Evolutionary conservation across 2,797 vertebrate species (phyloP).

Genomic region (Orestias chungarensis): DNA sequence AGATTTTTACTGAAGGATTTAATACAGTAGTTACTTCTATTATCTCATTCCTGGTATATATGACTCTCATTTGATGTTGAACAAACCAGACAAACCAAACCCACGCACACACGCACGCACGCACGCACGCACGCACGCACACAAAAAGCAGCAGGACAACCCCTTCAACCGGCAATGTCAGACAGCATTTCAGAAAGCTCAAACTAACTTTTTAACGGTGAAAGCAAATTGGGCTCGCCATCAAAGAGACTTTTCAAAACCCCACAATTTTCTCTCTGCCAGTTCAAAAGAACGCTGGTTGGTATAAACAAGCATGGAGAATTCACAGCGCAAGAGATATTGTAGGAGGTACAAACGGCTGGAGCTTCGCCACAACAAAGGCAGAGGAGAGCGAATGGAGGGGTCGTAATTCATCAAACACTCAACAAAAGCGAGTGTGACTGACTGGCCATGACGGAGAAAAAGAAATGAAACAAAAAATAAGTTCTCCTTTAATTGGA

Average conservation of each 20-base stretch:
- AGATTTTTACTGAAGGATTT: neutral
- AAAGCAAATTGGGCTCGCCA: constrained; percentile 78
- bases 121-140: too few species aligned
- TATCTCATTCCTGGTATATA: neutral
- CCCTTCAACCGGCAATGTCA: constrained; percentile 29
- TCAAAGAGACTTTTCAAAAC: constrained; percentile 78
- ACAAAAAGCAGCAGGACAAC: constrained; percentile 42
- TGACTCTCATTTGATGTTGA: constrained; percentile 23
- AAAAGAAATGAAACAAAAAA: constrained; percentile 53
- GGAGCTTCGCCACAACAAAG: constrained; percentile 77
- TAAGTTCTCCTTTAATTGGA: constrained; percentile 76
- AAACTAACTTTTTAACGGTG: constrained; percentile 70
- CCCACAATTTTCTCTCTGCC: constrained; percentile 64
- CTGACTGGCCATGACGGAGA: constrained; percentile 78
- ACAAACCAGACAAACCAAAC: neutral
- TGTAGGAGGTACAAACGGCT: constrained; percentile 73
- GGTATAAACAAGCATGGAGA: constrained; percentile 73
- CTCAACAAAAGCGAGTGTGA: constrained; percentile 76
- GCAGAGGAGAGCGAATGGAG: constrained; percentile 66
- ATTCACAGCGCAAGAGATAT: constrained; percentile 71
- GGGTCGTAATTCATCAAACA: constrained; percentile 78
- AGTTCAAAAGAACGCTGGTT: constrained; percentile 72
- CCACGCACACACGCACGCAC: too few species aligned
- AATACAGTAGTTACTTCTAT: neutral
- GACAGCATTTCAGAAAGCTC: constrained; percentile 53